phyloP scores from a whole-genome alignment of 1,140 invertebrate genomes.

The Prorops nasuta region DNA sequence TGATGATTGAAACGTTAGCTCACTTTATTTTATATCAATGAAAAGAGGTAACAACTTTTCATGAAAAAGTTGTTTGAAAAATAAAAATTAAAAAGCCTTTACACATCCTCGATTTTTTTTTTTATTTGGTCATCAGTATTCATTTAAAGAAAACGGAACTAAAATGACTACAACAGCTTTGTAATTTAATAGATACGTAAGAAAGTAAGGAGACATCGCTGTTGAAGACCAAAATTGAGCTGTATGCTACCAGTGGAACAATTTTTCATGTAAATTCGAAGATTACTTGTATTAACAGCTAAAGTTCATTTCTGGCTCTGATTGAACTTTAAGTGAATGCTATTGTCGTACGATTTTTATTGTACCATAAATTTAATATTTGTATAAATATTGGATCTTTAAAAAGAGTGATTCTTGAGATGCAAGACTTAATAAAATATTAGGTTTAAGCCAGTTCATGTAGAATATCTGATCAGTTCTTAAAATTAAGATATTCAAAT shows the following conservation, averaged over 20 bases:
- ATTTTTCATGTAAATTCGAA: slow-evolving; percentile 37
- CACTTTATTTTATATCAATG: slow-evolving; percentile 53
- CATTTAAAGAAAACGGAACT: slow-evolving; percentile 18
- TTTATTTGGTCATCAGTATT: slow-evolving; percentile 20
- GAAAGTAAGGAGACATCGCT: slow-evolving; percentile 30
- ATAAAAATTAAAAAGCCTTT: slow-evolving; percentile 54
- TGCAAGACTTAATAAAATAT: too few species aligned
- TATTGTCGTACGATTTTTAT: too few species aligned
- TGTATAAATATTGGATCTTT: too few species aligned
- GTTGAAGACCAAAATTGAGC: slow-evolving; percentile 33
- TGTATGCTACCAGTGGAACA: slow-evolving; percentile 40
- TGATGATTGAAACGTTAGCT: too few species aligned
- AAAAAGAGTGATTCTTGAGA: too few species aligned
- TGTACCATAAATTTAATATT: too few species aligned
- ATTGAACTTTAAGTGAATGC: too few species aligned
- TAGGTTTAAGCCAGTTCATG: too few species aligned
- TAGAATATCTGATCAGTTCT: too few species aligned
- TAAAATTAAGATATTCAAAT: too few species aligned
- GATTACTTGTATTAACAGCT: not conserved
- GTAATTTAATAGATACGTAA: slow-evolving; percentile 25
- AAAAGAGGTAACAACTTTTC: slow-evolving; percentile 49
- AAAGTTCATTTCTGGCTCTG: too few species aligned
- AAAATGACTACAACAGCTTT: slow-evolving; percentile 26
- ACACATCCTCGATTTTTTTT: slow-evolving; percentile 47
- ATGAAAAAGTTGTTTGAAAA: slow-evolving; percentile 50